These are phyloP conservation scores for Chrysolina americana DNA, from an alignment of 2,888 invertebrate species.

Conservation along the genomic window DNA sequence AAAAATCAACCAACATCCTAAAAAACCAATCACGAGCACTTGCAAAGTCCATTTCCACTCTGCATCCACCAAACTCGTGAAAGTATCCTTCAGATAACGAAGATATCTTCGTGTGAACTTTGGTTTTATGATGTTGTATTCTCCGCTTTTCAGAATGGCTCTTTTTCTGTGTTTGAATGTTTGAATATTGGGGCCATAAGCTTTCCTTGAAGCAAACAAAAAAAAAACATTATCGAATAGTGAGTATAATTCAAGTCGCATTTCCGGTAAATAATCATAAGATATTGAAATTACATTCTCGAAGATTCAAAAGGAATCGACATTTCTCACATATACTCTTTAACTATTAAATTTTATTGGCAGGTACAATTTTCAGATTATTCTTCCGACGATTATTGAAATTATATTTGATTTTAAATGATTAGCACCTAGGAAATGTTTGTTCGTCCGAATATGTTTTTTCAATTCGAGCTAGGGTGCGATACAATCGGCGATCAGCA, in stretches of 20 bases:
- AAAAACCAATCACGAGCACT: constrained; percentile 90
- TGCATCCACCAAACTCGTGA: constrained; percentile 92
- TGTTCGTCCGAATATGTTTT: no score
- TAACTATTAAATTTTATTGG: no score
- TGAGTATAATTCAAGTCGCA: background rate
- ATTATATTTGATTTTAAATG: no score
- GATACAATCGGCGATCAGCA: no score
- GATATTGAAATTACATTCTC: no score
- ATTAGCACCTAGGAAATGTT: no score
- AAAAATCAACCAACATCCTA: constrained; percentile 93
- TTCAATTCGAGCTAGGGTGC: no score
- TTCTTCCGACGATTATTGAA: no score
- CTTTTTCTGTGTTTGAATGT: constrained; percentile 80
- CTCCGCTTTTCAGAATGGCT: constrained; percentile 94
- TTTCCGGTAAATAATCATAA: no score
- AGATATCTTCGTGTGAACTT: constrained; percentile 83
- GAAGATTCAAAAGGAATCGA: no score
- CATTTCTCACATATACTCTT: no score
- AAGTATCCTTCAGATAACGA: constrained; percentile 85
- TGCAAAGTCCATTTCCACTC: constrained; percentile 96
- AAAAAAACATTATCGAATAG: background rate
- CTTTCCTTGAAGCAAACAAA: constrained; percentile 45
- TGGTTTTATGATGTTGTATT: constrained; percentile 93
- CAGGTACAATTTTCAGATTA: no score
- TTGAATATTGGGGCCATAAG: constrained; percentile 52